Percentiles rank a stretch among this genome's conserved stretches.
phyloP scores from a whole-genome alignment of 2,113 vertebrate species.

The Neodon shergylaensis region DNA sequence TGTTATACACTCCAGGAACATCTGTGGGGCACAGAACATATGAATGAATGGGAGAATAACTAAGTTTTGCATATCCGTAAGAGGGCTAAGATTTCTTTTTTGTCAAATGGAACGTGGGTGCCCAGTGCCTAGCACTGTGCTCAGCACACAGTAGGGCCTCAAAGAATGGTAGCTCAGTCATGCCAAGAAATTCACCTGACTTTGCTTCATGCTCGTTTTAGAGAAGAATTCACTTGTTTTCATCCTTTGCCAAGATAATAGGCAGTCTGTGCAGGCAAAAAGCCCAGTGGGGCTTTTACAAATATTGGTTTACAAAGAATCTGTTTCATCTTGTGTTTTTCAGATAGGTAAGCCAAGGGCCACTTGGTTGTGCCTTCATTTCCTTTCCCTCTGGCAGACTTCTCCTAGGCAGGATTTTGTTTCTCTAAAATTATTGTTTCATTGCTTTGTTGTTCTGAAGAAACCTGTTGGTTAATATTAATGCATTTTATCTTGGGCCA shows the following conservation, averaged over 20 bases:
- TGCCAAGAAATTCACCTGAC: constrained; percentile 56
- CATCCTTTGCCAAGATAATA: constrained; percentile 79
- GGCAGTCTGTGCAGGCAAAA: constrained; percentile 76
- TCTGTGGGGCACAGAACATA: neutral
- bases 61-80: neutral
- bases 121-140: neutral
- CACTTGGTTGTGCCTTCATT: constrained; percentile 75
- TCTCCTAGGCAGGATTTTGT: constrained; percentile 66
- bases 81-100: neutral
- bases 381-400: constrained; percentile 65
- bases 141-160: constrained; percentile 69
- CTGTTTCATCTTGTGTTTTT: constrained; percentile 78
- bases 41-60: neutral
- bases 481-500: constrained; percentile 71
- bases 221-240: constrained; percentile 74
- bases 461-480: constrained; percentile 76
- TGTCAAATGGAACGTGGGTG: neutral
- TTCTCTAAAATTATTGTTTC: constrained; percentile 76
- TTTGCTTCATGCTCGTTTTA: constrained; percentile 63
- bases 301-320: constrained; percentile 77
- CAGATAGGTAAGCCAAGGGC: constrained; percentile 81
- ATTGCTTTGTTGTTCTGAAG: constrained; percentile 67
- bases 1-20: neutral
- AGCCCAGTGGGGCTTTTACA: constrained; percentile 80
- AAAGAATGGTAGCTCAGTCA: constrained; percentile 22